Percentiles rank a stretch among this genome's conserved stretches.
Conservation (phyloP, 2,888 invertebrate species). For the Phorcus lineatus region DNA sequence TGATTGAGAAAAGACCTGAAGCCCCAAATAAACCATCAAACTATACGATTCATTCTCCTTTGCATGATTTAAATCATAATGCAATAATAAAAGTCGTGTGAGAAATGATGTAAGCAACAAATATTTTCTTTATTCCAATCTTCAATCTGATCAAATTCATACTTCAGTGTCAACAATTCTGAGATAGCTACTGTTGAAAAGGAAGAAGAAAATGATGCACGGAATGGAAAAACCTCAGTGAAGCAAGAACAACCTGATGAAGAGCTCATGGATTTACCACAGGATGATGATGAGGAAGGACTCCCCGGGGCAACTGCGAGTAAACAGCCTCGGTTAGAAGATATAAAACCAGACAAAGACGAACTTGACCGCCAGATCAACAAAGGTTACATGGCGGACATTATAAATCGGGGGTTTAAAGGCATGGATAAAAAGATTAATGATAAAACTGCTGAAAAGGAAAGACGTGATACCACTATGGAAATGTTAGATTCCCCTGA, state of each 20-base stretch:
- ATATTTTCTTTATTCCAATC: too few relatives aligned
- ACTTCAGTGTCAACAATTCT: background rate
- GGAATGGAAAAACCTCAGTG: background rate
- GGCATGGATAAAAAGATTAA: constrained; percentile 29
- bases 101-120: background rate
- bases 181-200: constrained; percentile 45
- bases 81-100: too few relatives aligned
- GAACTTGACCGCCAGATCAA: constrained; percentile 21
- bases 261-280: constrained; percentile 46
- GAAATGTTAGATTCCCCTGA: background rate
- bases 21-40: too few relatives aligned
- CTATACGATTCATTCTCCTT: too few relatives aligned
- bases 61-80: too few relatives aligned
- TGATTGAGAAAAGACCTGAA: too few relatives aligned
- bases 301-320: background rate
- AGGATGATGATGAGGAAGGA: constrained; percentile 34
- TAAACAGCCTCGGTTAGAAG: background rate
- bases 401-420: background rate
- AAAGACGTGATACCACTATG: constrained; percentile 10
- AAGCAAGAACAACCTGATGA: background rate
- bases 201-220: background rate
- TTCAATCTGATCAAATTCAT: too few relatives aligned
- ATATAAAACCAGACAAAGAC: constrained; percentile 31
- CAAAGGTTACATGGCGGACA: background rate
- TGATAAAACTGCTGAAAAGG: constrained; percentile 30